Conservation (phyloP, 1,140 invertebrate genomes). For the Saxidomus purpurata region DNA sequence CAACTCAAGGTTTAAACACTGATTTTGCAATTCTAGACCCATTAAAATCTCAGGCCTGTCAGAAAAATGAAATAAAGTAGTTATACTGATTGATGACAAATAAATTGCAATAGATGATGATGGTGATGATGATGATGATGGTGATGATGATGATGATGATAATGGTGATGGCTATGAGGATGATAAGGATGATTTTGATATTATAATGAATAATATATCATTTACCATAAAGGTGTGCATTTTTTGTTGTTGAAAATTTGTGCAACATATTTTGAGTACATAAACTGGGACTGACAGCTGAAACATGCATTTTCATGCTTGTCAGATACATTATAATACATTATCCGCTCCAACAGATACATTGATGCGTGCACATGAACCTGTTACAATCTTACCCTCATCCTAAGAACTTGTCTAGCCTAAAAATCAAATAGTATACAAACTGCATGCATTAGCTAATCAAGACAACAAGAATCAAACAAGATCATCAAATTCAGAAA, state of each 20-base stretch:
- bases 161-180: not conserved
- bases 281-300: not conserved
- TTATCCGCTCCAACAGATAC: not conserved
- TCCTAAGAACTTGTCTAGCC: not conserved
- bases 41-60: too few relatives aligned
- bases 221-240: not conserved
- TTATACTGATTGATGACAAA: too few relatives aligned
- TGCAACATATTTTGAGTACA: conserved; percentile 13
- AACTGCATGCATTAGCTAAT: not conserved
- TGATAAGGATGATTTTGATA: not conserved
- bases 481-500: not conserved
- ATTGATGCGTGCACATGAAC: not conserved
- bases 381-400: conserved; percentile 28
- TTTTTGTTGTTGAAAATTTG: not conserved
- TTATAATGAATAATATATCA: not conserved
- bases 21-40: too few relatives aligned
- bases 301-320: conserved; percentile 18
- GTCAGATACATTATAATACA: not conserved
- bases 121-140: not conserved
- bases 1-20: too few relatives aligned
- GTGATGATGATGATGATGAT: conserved; percentile 1
- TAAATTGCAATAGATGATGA: too few relatives aligned
- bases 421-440: conserved; percentile 35
- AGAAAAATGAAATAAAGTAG: too few relatives aligned
- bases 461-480: not conserved